Conservation (phyloP, 1,140 invertebrate genomes). For the Colletes latitarsis region DNA sequence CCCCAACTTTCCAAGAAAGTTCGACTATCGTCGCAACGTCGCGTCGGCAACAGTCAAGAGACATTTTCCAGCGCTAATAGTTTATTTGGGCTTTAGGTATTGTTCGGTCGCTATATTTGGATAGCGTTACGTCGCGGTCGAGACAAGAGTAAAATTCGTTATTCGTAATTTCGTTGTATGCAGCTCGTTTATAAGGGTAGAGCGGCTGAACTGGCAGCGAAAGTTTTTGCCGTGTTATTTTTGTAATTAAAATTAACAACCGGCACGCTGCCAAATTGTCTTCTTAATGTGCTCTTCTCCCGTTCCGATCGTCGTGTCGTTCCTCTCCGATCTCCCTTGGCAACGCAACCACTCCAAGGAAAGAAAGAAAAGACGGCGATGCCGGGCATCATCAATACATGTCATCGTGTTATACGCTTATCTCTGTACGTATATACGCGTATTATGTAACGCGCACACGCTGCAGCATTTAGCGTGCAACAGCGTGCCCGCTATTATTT, state of each 20-base stretch:
- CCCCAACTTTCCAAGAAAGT: neutral
- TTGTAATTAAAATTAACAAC: constrained; percentile 79
- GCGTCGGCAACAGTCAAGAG: no score
- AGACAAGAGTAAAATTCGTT: constrained; percentile 40
- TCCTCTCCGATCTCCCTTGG: constrained; percentile 57
- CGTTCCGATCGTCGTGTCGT: constrained; percentile 51
- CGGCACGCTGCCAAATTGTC: constrained; percentile 79
- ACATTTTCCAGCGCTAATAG: constrained; percentile 9
- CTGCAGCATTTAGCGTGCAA: constrained; percentile 32
- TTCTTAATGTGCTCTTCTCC: constrained; percentile 72
- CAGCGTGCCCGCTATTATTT: constrained; percentile 32
- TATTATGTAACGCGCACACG: constrained; percentile 57
- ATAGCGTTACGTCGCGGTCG: constrained; percentile 6
- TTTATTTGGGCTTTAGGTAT: constrained; percentile 24
- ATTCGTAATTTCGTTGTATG: constrained; percentile 26
- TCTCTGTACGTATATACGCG: constrained; percentile 45
- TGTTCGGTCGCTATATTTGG: neutral
- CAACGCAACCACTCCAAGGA: constrained; percentile 27
- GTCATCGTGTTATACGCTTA: constrained; percentile 63
- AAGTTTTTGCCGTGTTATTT: constrained; percentile 73
- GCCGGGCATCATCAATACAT: constrained; percentile 62
- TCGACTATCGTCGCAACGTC: no score
- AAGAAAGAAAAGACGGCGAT: constrained; percentile 45
- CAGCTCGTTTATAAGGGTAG: constrained; percentile 48
- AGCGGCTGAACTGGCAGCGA: constrained; percentile 31